Conservation (phyloP, 2,888 invertebrate genomes). For the Anaspis maculata region DNA sequence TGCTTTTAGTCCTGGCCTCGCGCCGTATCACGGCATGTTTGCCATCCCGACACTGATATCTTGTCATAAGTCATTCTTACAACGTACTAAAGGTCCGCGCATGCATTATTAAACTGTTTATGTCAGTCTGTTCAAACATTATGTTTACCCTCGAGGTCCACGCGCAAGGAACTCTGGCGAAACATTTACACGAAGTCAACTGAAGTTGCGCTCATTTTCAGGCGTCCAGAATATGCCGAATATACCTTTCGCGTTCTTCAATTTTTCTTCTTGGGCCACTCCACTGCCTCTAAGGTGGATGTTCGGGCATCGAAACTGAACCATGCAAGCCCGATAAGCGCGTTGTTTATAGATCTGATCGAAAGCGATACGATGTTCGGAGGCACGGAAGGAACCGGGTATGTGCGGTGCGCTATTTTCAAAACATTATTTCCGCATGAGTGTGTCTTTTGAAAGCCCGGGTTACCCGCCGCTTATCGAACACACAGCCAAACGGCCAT, state of each 20-base stretch:
- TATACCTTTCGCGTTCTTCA: no score
- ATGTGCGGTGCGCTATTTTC: slow-evolving; percentile 30
- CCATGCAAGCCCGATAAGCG: slow-evolving; percentile 14
- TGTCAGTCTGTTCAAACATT: neutral
- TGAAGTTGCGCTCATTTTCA: neutral
- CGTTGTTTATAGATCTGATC: slow-evolving; percentile 21
- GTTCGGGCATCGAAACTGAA: no score
- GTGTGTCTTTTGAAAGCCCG: slow-evolving; percentile 32
- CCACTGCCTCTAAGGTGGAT: no score
- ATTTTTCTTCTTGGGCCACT: no score
- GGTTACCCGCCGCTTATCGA: slow-evolving; percentile 32
- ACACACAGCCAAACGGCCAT: slow-evolving; percentile 32
- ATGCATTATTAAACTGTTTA: slow-evolving; percentile 15
- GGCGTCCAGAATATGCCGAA: no score
- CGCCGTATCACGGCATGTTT: slow-evolving; percentile 13
- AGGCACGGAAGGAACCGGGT: slow-evolving; percentile 18
- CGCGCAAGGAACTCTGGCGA: neutral
- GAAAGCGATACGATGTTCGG: slow-evolving; percentile 18
- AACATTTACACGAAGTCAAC: neutral
- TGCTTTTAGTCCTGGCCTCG: slow-evolving; percentile 9
- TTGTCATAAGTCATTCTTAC: slow-evolving; percentile 13
- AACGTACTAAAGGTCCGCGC: slow-evolving; percentile 12
- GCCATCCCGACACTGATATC: slow-evolving; percentile 13
- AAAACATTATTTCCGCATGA: slow-evolving; percentile 37
- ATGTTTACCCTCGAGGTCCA: neutral